Conservation (phyloP, 2,888 invertebrate genomes). For the Aleiodes testaceus region DNA sequence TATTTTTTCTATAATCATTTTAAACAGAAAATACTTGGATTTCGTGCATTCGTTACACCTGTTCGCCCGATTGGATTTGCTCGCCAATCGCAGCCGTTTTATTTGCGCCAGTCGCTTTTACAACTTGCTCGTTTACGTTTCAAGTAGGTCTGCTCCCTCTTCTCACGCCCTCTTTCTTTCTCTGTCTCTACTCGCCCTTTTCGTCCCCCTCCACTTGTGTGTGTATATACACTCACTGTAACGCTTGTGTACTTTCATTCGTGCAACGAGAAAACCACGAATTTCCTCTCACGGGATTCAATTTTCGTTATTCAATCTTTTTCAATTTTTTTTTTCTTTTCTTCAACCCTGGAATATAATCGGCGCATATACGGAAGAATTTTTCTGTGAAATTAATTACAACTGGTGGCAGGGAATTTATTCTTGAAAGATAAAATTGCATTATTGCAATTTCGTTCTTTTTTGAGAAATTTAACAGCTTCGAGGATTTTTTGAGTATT, state of each 20-base stretch:
- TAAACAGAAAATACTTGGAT: slow-evolving; percentile 23
- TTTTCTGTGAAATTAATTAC: too few species aligned
- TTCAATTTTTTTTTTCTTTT: slow-evolving; percentile 27
- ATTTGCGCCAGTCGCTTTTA: slow-evolving; percentile 34
- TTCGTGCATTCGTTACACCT: slow-evolving; percentile 31
- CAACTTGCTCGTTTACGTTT: slow-evolving; percentile 40
- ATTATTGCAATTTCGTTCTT: too few species aligned
- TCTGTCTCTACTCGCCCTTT: slow-evolving; percentile 25
- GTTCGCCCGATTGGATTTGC: slow-evolving; percentile 29
- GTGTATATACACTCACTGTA: neutral
- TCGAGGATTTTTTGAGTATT: too few species aligned
- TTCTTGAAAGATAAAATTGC: too few species aligned
- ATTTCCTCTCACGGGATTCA: slow-evolving; percentile 26
- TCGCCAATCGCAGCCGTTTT: slow-evolving; percentile 33
- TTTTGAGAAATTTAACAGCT: too few species aligned
- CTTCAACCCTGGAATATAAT: slow-evolving; percentile 1
- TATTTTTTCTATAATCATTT: slow-evolving; percentile 12
- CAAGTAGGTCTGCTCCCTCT: slow-evolving; percentile 24
- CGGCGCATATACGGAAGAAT: neutral
- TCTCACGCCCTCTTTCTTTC: slow-evolving; percentile 7
- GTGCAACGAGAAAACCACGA: slow-evolving; percentile 44
- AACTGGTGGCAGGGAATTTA: too few species aligned
- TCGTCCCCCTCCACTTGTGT: neutral
- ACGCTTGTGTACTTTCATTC: slow-evolving; percentile 32
- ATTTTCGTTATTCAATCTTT: slow-evolving; percentile 17